Percentiles rank a stretch among this genome's conserved stretches.
Conservation (phyloP, 1,140 invertebrate species). For the Drosophila watanabei region DNA sequence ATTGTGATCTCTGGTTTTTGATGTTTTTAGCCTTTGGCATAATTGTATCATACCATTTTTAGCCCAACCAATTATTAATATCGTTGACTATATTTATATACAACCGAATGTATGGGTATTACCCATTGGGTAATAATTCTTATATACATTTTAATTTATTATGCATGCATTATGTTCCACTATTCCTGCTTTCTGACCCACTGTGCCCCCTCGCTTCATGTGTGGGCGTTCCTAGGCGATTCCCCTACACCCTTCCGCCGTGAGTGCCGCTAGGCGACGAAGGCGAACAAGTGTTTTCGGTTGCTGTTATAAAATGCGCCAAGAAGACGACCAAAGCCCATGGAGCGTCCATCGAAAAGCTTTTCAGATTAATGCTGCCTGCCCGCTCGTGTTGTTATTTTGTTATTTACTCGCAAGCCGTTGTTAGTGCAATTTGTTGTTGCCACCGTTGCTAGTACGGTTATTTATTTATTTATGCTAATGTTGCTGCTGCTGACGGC, state of each 20-base stretch:
- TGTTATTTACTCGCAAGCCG: conserved; percentile 62
- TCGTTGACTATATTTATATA: too few species aligned
- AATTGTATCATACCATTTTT: too few species aligned
- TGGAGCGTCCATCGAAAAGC: conserved; percentile 56
- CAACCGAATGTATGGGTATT: too few species aligned
- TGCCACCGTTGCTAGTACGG: conserved; percentile 53
- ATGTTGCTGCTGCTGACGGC: conserved; percentile 51
- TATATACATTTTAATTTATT: too few species aligned
- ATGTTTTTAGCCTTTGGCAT: too few species aligned
- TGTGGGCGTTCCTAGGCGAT: conserved; percentile 35
- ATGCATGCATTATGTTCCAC: too few species aligned
- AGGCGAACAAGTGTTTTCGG: conserved; percentile 56
- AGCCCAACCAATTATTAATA: too few species aligned
- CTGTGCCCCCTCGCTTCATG: conserved; percentile 26
- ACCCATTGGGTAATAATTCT: too few species aligned
- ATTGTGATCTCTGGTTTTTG: background rate
- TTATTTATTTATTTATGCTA: conserved; percentile 84
- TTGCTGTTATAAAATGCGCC: conserved; percentile 18
- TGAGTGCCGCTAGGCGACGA: conserved; percentile 47
- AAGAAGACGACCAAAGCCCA: conserved; percentile 39
- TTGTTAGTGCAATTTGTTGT: conserved; percentile 43
- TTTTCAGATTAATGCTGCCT: conserved; percentile 54
- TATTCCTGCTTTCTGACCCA: conserved; percentile 30
- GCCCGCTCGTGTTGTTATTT: conserved; percentile 37
- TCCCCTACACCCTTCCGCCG: conserved; percentile 12